phyloP scores from a whole-genome alignment of 2,888 invertebrate genomes.

The Himalopsyche kuldschensis region DNA sequence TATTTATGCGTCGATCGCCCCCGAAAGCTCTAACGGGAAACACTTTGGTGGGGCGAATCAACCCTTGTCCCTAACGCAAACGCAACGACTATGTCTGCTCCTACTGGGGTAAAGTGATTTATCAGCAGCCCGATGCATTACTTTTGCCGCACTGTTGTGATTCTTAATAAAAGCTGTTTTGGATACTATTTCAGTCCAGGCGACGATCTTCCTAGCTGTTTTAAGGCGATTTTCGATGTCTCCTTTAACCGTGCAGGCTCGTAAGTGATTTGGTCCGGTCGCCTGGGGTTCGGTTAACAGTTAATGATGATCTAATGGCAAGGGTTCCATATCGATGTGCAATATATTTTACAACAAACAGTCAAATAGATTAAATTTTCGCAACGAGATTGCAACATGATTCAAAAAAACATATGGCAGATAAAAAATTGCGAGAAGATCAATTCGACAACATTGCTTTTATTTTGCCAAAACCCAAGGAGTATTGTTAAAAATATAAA shows the following conservation, averaged over 20 bases:
- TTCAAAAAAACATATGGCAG: no score
- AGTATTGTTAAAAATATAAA: no score
- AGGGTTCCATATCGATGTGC: neutral
- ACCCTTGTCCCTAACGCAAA: neutral
- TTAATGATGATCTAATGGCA: slow-evolving; percentile 27
- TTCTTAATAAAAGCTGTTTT: slow-evolving; percentile 22
- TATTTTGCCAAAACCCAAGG: no score
- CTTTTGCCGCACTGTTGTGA: slow-evolving; percentile 22
- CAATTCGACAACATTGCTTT: no score
- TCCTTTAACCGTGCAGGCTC: slow-evolving; percentile 31
- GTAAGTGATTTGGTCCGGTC: slow-evolving; percentile 30
- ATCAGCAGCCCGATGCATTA: slow-evolving; percentile 18
- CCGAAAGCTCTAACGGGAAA: neutral
- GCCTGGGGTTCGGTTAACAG: slow-evolving; percentile 14
- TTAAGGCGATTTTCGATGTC: slow-evolving; percentile 8
- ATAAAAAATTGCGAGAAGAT: no score
- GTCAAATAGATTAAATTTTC: no score
- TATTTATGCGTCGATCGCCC: slow-evolving; percentile 5
- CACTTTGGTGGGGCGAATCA: neutral
- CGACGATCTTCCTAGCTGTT: slow-evolving; percentile 1
- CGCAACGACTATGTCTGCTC: neutral
- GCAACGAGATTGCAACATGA: no score
- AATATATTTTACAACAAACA: neutral
- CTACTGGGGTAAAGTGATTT: slow-evolving; percentile 29
- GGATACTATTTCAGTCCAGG: neutral